These are phyloP conservation scores for Phenacoccus solenopsis DNA, from an alignment of 1,140 invertebrate species.

Conservation along the genomic window DNA sequence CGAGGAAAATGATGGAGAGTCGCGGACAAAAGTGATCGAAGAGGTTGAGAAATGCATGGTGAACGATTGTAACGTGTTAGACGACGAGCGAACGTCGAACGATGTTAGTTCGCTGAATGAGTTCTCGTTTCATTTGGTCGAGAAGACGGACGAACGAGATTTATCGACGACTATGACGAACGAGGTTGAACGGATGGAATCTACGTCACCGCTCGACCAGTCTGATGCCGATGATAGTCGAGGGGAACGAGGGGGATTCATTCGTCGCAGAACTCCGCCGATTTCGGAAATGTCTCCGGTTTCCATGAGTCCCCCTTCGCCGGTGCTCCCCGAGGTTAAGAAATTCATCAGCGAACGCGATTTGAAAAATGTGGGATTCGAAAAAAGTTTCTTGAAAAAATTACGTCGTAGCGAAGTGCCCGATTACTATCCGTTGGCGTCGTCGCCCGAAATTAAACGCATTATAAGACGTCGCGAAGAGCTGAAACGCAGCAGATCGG, in stretches of 20 bases:
- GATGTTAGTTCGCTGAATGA: too few relatives aligned
- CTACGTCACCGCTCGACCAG: too few relatives aligned
- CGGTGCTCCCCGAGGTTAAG: not conserved
- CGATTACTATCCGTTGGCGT: not conserved
- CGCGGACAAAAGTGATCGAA: not conserved
- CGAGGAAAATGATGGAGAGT: not conserved
- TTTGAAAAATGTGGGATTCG: not conserved
- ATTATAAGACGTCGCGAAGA: not conserved
- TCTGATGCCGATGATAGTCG: too few relatives aligned
- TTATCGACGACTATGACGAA: too few relatives aligned
- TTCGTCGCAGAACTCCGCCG: not conserved
- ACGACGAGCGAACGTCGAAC: too few relatives aligned
- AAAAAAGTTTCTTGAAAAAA: not conserved
- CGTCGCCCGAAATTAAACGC: not conserved
- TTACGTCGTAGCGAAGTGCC: not conserved
- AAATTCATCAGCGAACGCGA: not conserved
- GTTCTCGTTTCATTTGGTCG: too few relatives aligned
- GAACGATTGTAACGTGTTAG: too few relatives aligned
- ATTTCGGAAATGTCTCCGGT: not conserved
- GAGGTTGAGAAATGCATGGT: not conserved
- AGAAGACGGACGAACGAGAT: too few relatives aligned
- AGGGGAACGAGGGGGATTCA: too few relatives aligned
- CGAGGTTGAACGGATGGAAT: too few relatives aligned
- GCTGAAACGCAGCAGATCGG: not conserved
- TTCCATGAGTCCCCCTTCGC: not conserved